These are phyloP conservation scores for Lagorchestes hirsutus DNA, from an alignment of 2,797 vertebrate species.

Conservation along the genomic window DNA sequence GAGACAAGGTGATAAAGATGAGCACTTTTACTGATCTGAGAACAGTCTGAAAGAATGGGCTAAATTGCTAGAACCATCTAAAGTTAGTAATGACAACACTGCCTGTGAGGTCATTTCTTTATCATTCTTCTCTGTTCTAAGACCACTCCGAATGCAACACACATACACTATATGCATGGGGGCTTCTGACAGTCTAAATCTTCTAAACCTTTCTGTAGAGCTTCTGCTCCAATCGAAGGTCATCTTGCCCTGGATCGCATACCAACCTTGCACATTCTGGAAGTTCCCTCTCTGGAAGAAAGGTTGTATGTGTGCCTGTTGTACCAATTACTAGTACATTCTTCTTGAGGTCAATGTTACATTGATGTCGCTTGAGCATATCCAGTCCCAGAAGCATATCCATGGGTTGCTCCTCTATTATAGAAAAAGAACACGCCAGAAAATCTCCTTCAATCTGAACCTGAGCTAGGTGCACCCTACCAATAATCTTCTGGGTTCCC, in stretches of 20 bases:
- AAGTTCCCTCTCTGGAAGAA: conserved; percentile 95
- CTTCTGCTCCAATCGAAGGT: conserved; percentile 92
- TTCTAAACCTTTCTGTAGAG: conserved; percentile 92
- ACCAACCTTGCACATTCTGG: conserved; percentile 94
- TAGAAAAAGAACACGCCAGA: conserved; percentile 96
- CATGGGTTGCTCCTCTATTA: conserved; percentile 99
- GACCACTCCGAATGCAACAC: conserved; percentile 91
- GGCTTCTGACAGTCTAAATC: conserved; percentile 92
- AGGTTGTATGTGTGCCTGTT: conserved; percentile 94
- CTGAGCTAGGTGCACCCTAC: conserved; percentile 97
- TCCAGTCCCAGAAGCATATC: conserved; percentile 98
- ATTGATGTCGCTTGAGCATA: conserved; percentile 99
- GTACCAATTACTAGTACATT: conserved; percentile 95
- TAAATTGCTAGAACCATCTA: conserved; percentile 81
- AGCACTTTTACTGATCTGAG: conserved; percentile 80
- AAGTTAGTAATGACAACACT: conserved; percentile 89
- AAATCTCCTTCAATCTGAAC: conserved; percentile 99
- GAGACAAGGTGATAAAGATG: conserved; percentile 85
- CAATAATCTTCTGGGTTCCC: conserved; percentile 97
- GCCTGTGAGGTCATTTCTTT: conserved; percentile 95
- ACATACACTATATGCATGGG: conserved; percentile 91
- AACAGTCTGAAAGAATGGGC: conserved; percentile 83
- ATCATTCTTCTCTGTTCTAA: conserved; percentile 92
- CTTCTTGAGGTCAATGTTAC: conserved; percentile 97
- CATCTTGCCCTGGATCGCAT: conserved; percentile 89